Evolutionary conservation across 2,113 vertebrate genomes (phyloP), one percentile per base, ranked within the genome.

Genomic region (Ibidorhyncha struthersii): DNA sequence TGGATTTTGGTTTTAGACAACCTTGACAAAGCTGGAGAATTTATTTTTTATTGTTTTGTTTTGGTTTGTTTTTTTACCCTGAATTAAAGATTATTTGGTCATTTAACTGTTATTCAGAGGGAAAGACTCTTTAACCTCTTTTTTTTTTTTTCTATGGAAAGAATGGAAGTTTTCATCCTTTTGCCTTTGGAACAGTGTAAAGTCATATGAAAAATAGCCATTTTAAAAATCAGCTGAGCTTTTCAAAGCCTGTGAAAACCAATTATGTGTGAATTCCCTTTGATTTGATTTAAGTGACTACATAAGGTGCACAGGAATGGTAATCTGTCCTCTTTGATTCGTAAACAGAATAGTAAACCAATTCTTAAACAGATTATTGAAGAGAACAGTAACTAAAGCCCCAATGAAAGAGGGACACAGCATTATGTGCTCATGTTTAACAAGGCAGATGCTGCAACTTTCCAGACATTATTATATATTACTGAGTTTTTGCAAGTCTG

Each of bases 281-380:
- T 89, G 88, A 86, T 81, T 86, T 95, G 19, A 67, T 86, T 86
- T 94, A 90, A 93, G 41, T 74, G 83, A 76, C 59, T 89, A 55
- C 34, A 22, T 52, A 70, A 91, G 14, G 22, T 91, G 8, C 49
- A 79, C 23, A 74, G 52, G 52, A 89, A 86, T 40, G 52, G 73
- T 72, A 87, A 85, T 61, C 61, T 77, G 61, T 25, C 30, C 22
- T 72, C 56, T 71, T 58, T 82, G 50, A n/a, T 87, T 94, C 79
- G 93, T 80, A 77, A 90, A 94, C n/a, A 86, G 76, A 85, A 82
- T 32, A 55, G 47, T 72, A 86, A 86, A 72, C 40, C 8, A 78
- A n/a, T 66, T 72, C 70, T 56, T 81, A 23, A 84, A 82, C 43
- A 88, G 66, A 87, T 79, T 95, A 36, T 59, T 83, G 29, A 93